phyloP scores from a whole-genome alignment of 2,797 vertebrate species.

The Todus mexicanus region DNA sequence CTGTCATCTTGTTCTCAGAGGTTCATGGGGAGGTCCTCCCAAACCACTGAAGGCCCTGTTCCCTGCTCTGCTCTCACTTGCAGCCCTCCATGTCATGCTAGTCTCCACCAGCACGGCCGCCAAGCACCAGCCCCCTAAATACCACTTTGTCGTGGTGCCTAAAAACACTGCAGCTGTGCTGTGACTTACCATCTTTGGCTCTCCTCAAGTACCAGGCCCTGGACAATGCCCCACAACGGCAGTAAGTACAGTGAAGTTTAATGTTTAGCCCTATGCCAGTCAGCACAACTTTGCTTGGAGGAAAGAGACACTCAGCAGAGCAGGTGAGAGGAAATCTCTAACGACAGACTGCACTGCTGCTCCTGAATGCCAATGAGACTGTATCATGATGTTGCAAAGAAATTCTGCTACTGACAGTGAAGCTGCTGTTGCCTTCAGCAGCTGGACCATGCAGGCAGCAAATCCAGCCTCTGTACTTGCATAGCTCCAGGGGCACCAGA shows the following conservation, averaged over 20 bases:
- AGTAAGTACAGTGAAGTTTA: not conserved
- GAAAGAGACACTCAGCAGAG: not conserved
- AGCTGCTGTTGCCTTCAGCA: not conserved
- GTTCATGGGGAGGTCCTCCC: not conserved
- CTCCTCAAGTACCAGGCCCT: not conserved
- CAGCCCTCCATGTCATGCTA: not conserved
- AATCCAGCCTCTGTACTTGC: not conserved
- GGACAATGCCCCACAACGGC: not conserved
- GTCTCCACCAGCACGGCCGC: not conserved
- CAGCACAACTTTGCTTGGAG: not conserved
- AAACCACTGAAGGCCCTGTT: not conserved
- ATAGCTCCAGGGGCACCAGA: not conserved
- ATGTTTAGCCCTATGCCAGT: not conserved
- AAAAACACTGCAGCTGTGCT: not conserved
- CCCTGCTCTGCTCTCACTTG: not conserved
- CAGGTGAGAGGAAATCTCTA: not conserved
- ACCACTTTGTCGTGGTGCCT: not conserved
- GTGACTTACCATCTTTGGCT: not conserved
- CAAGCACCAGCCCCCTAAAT: not conserved
- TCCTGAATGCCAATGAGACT: not conserved
- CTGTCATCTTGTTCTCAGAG: not conserved
- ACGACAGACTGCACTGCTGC: not conserved
- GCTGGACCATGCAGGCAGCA: not conserved
- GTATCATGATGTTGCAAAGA: not conserved
- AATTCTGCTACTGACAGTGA: not conserved